phyloP scores from a whole-genome alignment of 1,140 invertebrate species.

The Apocrypta bakeri region DNA sequence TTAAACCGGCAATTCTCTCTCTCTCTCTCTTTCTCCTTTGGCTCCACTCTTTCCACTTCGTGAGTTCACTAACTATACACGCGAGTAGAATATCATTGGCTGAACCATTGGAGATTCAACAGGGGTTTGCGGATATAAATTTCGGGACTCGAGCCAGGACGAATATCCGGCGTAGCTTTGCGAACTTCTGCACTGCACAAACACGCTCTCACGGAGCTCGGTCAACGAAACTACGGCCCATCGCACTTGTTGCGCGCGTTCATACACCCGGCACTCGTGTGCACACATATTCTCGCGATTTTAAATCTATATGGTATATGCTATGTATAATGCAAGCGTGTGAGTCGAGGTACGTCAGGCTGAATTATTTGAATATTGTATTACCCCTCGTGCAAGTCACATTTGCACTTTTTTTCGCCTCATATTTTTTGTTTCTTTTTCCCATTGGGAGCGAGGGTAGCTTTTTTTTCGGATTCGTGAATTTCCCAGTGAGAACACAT shows the following conservation, averaged over 20 bases:
- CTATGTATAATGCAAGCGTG: constrained; percentile 49
- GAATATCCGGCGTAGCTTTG: neutral
- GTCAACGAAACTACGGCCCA: constrained; percentile 7
- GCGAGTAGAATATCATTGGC: neutral
- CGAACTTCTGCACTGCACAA: neutral
- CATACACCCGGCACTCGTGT: too few species aligned
- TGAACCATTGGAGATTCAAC: neutral
- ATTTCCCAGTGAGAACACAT: too few species aligned
- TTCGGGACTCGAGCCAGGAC: neutral
- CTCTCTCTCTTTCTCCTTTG: too few species aligned
- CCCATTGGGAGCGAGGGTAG: too few species aligned
- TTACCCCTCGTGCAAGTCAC: neutral
- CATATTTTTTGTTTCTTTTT: too few species aligned
- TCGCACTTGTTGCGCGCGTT: constrained; percentile 42
- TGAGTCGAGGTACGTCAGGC: constrained; percentile 44
- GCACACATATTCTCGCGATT: neutral
- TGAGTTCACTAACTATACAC: neutral
- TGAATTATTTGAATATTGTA: constrained; percentile 17
- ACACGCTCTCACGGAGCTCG: neutral
- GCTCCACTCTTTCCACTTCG: neutral
- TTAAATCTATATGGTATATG: constrained; percentile 33
- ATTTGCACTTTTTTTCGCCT: neutral
- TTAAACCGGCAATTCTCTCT: neutral
- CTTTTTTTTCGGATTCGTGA: too few species aligned
- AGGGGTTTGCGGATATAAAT: constrained; percentile 7